Evolutionary conservation across 2,888 invertebrate genomes (phyloP), one percentile per base, ranked within the genome.

Genomic region (Nipponacmea schrenckii): DNA sequence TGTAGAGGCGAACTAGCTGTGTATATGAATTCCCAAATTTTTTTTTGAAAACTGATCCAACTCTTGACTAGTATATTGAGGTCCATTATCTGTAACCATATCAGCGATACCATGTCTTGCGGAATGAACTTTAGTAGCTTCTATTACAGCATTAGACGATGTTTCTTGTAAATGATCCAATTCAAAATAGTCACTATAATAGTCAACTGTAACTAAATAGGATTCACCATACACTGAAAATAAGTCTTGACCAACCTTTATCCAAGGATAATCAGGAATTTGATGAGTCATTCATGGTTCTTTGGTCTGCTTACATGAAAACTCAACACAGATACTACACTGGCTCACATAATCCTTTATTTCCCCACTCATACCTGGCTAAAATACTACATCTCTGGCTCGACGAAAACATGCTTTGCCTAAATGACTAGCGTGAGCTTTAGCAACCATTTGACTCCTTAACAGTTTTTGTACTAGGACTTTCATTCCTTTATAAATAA

Each of bases 341-440:
- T 50, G 50, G n/a, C 50, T 50, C 17, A 62, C 62, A 62, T 64
- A 62, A 15, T 67, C 56, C 15, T n/a, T n/a, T n/a, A n/a, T n/a
- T 64, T 71, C 71, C 24, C 64, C 62, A 68, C 71, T 75, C 26
- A 77, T 73, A 14, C 71, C 66, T n/a, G 67, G 64, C 75, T 75
- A 77, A 31, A 44, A 75, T 8, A 77, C 67, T 31, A n/a, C 48
- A 45, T 68, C 62, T 46, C 65, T 27, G 12, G 75, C 75, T n/a
- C 64, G 62, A n/a, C 68, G 64, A 0, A 64, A 62, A 31, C 71
- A 69, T 66, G 75, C 71, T 44, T 73, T 50, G 1, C 69, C 71
- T 62, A 68, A 46, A 48, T 71, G 74, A 27, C 62, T 45, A 15
- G 44, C 17, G 46, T 77, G 75, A 20, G n/a, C n/a, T 70, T 48